A percentile compares a stretch with the other conserved stretches of the same genome.
phyloP scores from a whole-genome alignment of 2,113 vertebrate species.

The Carassius carassius region DNA sequence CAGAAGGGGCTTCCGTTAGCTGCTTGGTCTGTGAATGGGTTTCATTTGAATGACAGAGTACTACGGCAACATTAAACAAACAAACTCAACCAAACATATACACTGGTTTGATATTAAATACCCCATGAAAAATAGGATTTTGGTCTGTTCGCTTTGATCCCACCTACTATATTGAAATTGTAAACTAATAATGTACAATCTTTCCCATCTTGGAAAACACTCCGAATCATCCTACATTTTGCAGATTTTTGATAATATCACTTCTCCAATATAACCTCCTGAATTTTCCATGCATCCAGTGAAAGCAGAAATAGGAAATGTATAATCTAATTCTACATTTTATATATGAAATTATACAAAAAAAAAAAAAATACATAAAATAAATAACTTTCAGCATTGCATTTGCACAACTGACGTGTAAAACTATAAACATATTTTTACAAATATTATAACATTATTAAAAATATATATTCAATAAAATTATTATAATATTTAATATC shows the following conservation, averaged over 20 bases:
- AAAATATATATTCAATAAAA: too few relatives aligned
- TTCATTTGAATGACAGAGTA: conserved; percentile 31
- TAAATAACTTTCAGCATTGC: too few relatives aligned
- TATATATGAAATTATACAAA: background rate
- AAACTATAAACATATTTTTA: too few relatives aligned
- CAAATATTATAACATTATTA: too few relatives aligned
- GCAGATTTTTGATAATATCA: background rate
- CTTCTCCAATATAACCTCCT: background rate
- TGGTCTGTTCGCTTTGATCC: background rate
- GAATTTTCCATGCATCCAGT: background rate
- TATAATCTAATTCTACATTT: background rate
- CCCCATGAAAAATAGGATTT: background rate
- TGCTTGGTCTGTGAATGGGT: conserved; percentile 26
- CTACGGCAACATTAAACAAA: conserved; percentile 45
- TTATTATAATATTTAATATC: too few relatives aligned
- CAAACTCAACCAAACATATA: background rate
- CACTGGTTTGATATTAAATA: background rate
- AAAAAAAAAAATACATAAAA: background rate
- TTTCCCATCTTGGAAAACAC: background rate
- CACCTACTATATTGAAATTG: background rate
- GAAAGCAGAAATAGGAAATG: background rate
- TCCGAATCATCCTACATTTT: background rate
- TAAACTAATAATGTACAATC: too few relatives aligned
- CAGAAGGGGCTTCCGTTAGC: background rate
- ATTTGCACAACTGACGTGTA: too few relatives aligned